Evolutionary conservation across 2,888 invertebrate genomes (phyloP).

Genomic region (Caenorhabditis auriculariae): DNA sequence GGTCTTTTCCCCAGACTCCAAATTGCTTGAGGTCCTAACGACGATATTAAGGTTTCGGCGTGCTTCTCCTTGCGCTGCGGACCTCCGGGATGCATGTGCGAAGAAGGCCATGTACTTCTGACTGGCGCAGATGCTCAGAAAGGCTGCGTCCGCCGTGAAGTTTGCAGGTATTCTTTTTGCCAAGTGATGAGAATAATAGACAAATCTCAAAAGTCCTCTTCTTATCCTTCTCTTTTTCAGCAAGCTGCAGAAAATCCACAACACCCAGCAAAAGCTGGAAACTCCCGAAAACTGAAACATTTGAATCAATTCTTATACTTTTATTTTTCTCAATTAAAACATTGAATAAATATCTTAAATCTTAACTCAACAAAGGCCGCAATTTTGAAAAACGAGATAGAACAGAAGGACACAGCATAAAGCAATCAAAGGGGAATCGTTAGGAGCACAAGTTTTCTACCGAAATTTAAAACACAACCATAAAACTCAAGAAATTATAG

Average conservation of each 20-base stretch:
- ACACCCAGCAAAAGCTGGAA: constrained; percentile 1
- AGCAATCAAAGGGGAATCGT: too few relatives aligned
- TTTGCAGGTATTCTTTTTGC: constrained; percentile 26
- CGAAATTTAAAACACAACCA: too few relatives aligned
- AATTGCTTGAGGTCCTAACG: too few relatives aligned
- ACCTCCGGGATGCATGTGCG: constrained; percentile 34
- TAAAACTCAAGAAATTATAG: too few relatives aligned
- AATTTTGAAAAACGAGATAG: not conserved
- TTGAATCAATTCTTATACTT: too few relatives aligned
- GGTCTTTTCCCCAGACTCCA: too few relatives aligned
- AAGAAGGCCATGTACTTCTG: constrained; percentile 36
- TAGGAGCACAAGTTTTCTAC: too few relatives aligned
- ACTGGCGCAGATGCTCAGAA: constrained; percentile 13
- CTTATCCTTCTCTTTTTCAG: not conserved
- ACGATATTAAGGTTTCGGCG: constrained; percentile 31
- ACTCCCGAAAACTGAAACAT: too few relatives aligned
- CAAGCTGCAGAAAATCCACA: constrained; percentile 7
- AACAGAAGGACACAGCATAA: not conserved
- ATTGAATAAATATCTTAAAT: not conserved
- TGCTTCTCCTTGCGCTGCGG: constrained; percentile 50
- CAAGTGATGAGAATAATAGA: too few relatives aligned
- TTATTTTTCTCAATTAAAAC: not conserved
- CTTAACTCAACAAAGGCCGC: not conserved
- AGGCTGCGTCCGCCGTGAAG: constrained; percentile 36
- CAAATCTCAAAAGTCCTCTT: too few relatives aligned